Evolutionary conservation across 2,888 invertebrate genomes (phyloP), one percentile per base, ranked within the genome.

Genomic region (Mesochorus sp.): DNA sequence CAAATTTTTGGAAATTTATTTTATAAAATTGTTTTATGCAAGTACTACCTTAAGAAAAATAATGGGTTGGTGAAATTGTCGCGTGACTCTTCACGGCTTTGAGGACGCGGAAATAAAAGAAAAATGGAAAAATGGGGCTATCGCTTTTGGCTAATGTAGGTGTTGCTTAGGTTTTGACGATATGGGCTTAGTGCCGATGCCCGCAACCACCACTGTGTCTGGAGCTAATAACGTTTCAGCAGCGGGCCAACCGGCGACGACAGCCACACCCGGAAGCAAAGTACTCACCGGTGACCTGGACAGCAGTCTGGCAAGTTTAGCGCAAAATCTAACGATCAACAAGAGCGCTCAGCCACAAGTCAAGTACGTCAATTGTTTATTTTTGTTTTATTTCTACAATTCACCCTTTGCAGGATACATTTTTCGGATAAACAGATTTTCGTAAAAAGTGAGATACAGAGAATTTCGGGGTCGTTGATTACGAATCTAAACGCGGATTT

Each of bases 231-330:
- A 87, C 81, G 80, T 89, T 89, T 88, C 86, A 88, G 88, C 87
- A 86, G 88, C 88, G 55, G 88, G 90, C 76, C 88, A 90, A 76
- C 86, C 88, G 53, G 83, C 88, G 14, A 91, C 92, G 83, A 92
- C 92, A 82, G 89, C 92, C 82, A 91, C 92, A 80, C 91, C 92
- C 88, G 90, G 93, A 72, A 94, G 94, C 80, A 96, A 96, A 89
- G 95, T 98, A 82, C 93, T 98, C 80, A 97, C 97, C 24, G 97
- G 97, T 70, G 98, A 98, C 92, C 93, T 99, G 91, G 98, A 99
- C 91, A 96, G 97, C 85, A 98, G 97, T 85, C 94, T 98, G 79
- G 98, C 98, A 80, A 96, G 96, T 82, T 93, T 99, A 85, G 98
- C 98, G 80, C 97, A 98, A 92, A 98, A 98, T 92, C 94, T 99